These are phyloP conservation scores for Halichoeres trimaculatus DNA, from an alignment of 2,113 vertebrate genomes.

Conservation along the genomic window DNA sequence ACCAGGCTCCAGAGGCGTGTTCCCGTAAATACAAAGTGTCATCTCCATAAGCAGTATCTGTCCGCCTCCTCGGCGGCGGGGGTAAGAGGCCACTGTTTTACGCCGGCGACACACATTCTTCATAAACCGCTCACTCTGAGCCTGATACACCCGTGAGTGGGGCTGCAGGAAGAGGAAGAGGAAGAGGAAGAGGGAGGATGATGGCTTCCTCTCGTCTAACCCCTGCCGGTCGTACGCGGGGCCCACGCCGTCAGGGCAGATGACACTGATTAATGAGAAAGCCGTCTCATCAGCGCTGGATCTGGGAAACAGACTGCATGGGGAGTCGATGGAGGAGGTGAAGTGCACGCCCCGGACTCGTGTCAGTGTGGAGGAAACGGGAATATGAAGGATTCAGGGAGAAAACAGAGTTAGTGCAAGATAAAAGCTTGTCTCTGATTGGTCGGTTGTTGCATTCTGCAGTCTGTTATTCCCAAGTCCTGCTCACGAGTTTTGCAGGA, in stretches of 20 bases:
- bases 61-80: slow-evolving; percentile 62
- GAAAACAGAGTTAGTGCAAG: not conserved
- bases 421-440: too few relatives aligned
- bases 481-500: too few relatives aligned
- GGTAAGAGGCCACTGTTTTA: slow-evolving; percentile 56
- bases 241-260: slow-evolving; percentile 22
- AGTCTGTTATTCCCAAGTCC: too few relatives aligned
- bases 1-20: slow-evolving; percentile 46
- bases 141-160: slow-evolving; percentile 24
- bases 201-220: slow-evolving; percentile 18
- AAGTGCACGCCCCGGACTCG: slow-evolving; percentile 27
- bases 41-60: slow-evolving; percentile 62
- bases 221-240: slow-evolving; percentile 14
- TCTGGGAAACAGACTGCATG: slow-evolving; percentile 58
- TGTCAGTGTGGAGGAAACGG: not conserved
- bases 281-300: slow-evolving; percentile 32
- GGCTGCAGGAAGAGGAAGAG: slow-evolving; percentile 24
- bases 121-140: slow-evolving; percentile 43
- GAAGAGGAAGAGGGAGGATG: slow-evolving; percentile 9
- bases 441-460: too few relatives aligned
- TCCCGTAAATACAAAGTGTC: slow-evolving; percentile 66
- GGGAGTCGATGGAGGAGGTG: slow-evolving; percentile 47
- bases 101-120: slow-evolving; percentile 46
- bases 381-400: not conserved
- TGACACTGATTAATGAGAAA: slow-evolving; percentile 75